Evolutionary conservation across 2,797 vertebrate species (phyloP), one percentile per base, ranked within the genome.

Genomic region (Crocidura indochinensis): DNA sequence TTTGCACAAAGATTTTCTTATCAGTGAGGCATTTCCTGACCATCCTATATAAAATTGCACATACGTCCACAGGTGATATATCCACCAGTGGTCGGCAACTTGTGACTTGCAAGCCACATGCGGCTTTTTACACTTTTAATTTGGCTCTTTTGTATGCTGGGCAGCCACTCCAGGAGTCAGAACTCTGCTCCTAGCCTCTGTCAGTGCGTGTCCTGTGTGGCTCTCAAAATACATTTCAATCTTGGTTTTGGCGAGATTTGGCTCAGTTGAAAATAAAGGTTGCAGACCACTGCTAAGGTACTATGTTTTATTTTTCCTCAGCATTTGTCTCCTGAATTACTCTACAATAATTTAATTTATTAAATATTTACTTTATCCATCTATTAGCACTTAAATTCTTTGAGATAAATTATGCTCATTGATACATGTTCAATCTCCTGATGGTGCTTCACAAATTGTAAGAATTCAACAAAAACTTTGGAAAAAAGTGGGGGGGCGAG

Each of bases 11-110:
- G 29, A 27, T n/a, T 69, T 68, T 85, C 62, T 83, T 49, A 44
- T 71, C 81, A 64, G 10, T 67, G 53, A 79, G 8, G 69, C 17
- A 26, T 85, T 89, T 44, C 46, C 44, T 72, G 26, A 89, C 46
- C 51, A 77, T 75, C 44, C 15, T 93, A 84, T n/a, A 78, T 78
- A 75, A 92, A 88, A 75, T 24, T 83, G 8, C n/a, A 86, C 27
- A 69, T 0, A 73, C 10, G 24, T 80, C 44, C 10, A 93, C 27
- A 38, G 17, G 85, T 9, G 6, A 8, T 4, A 46, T 29, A 79
- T 19, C 31, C 11, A n/a, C n/a, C n/a, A n/a, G n/a, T n/a, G n/a
- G n/a, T n/a, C n/a, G n/a, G n/a, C n/a, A n/a, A n/a, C n/a, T n/a
- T n/a, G n/a, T n/a, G n/a, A n/a, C n/a, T n/a, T n/a, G n/a, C n/a